A percentile compares a stretch with the other conserved stretches of the same genome.
These are phyloP conservation scores for Steatocranus sp. DNA, from an alignment of 2,797 vertebrate species.

Conservation along the genomic window DNA sequence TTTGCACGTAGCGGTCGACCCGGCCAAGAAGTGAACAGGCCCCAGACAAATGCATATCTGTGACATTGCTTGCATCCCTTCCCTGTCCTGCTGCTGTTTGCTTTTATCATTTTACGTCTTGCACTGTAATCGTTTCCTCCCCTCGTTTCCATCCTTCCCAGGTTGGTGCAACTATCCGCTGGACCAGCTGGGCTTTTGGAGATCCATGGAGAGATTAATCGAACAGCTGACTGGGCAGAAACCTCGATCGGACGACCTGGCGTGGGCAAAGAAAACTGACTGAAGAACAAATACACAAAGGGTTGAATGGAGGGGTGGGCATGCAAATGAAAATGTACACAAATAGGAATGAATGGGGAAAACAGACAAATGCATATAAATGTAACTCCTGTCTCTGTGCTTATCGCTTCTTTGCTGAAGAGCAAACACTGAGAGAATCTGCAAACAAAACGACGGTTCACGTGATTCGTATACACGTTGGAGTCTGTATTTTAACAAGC, in stretches of 20 bases:
- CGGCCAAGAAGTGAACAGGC: not conserved
- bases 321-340: not conserved
- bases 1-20: not conserved
- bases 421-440: slow-evolving; percentile 15
- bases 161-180: slow-evolving; percentile 80
- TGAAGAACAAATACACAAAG: slow-evolving; percentile 11
- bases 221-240: slow-evolving; percentile 66
- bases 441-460: not conserved
- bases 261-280: slow-evolving; percentile 76
- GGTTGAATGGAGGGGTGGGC: not conserved
- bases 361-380: not conserved
- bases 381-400: slow-evolving; percentile 11
- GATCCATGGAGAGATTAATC: slow-evolving; percentile 69
- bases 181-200: slow-evolving; percentile 77
- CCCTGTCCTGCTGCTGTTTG: not conserved
- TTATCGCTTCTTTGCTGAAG: slow-evolving; percentile 23
- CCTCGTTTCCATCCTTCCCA: slow-evolving; percentile 3
- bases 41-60: not conserved
- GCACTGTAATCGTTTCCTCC: not conserved
- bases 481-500: not conserved
- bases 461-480: not conserved
- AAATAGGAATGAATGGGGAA: not conserved
- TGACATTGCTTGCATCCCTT: not conserved
- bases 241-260: slow-evolving; percentile 75
- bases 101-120: not conserved